Evolutionary conservation across 2,113 vertebrate genomes (phyloP), one percentile per base, ranked within the genome.

Genomic region (Entosphenus tridentatus): DNA sequence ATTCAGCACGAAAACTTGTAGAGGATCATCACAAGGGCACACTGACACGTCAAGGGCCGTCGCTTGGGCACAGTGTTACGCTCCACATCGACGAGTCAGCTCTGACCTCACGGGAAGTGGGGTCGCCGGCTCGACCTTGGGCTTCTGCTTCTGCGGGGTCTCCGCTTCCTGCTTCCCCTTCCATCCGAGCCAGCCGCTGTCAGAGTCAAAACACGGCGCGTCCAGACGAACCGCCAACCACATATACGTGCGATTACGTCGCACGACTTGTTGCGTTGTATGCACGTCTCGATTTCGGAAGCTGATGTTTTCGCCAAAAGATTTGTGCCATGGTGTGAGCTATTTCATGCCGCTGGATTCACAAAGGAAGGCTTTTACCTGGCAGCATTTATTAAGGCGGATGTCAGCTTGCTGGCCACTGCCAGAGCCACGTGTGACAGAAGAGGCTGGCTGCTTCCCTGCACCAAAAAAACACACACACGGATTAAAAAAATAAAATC

Each of bases 381-480:
- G 79, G 93, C 93, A 74, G 93, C 93, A 72, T 77, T 95, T 77
- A 98, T 91, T 70, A 98, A 81, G 3, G 89, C 93, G 9, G 91
- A 96, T 68, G 93, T 98, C 73, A 98, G 85, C 78, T 98, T 98
- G 75, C 90, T 96, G 73, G 93, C 93, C 73, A 96, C 93, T 56
- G 93, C 92, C n/a, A 96, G 78, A 8, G 93, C 93, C 70, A 98
- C 92, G 0, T 96, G 93, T 56, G 93, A 98, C 69, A 98, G 76
- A 3, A 96, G 79, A 8, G 93, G 93, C 73, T 96, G 92, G 8
- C 87, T 85, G 76, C 85, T 92, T 68, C 93, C 91, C 93, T 98
- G 73, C 69, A 75, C n/a, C 70, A 14, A 57, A 57, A 4, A n/a
- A 70, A 70, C 58, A 70, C 12, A 70, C 12, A 56, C 21, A 12